Percentiles rank a stretch among this genome's conserved stretches.
phyloP scores from a whole-genome alignment of 2,113 vertebrate species.

The Macquaria australasica region DNA sequence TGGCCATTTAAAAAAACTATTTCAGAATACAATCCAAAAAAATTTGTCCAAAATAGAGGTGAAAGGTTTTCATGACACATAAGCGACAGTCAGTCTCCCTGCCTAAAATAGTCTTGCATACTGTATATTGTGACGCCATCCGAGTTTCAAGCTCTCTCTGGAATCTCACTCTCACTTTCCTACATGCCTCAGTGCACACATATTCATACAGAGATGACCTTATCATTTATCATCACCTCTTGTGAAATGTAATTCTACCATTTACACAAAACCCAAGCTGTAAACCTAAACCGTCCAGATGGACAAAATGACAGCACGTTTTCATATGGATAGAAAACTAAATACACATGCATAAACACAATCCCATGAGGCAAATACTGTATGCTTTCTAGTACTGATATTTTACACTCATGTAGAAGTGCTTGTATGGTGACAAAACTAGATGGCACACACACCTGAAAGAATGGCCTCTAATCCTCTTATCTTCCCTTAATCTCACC shows the following conservation, averaged over 20 bases:
- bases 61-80: conserved; percentile 43
- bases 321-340: not conserved
- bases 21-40: not conserved
- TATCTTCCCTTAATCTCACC: conserved; percentile 5
- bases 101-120: conserved; percentile 63
- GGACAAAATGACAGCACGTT: not conserved
- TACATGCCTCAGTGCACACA: conserved; percentile 32
- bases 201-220: not conserved
- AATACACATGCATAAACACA: not conserved
- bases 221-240: not conserved
- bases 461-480: not conserved
- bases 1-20: not conserved
- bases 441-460: not conserved
- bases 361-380: not conserved
- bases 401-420: not conserved
- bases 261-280: not conserved
- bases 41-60: conserved; percentile 21
- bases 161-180: conserved; percentile 58
- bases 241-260: conserved; percentile 17
- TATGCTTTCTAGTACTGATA: not conserved
- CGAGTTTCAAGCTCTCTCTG: conserved; percentile 37
- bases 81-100: conserved; percentile 35
- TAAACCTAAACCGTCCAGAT: not conserved
- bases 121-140: conserved; percentile 49
- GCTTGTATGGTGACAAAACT: not conserved